phyloP scores from a whole-genome alignment of 2,888 invertebrate species.

The Deroplatys truncata region DNA sequence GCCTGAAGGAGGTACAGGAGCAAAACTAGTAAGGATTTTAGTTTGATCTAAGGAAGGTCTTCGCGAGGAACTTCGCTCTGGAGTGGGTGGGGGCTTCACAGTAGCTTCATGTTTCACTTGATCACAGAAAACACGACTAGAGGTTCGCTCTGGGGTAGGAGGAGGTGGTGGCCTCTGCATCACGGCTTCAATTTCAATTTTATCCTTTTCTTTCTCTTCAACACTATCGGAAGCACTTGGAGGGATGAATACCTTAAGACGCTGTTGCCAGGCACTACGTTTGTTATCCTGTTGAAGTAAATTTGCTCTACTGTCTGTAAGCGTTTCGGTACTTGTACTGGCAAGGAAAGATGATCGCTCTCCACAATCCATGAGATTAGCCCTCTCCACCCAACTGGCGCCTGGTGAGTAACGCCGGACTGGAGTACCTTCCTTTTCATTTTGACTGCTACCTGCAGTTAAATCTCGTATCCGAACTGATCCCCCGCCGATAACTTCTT shows the following conservation, averaged over 20 bases:
- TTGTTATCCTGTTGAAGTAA: constrained; percentile 26
- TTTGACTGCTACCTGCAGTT: background rate
- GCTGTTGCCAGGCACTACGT: constrained; percentile 32
- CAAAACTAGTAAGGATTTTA: background rate
- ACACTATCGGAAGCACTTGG: constrained; percentile 36
- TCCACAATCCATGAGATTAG: background rate
- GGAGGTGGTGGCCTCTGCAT: constrained; percentile 11
- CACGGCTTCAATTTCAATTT: background rate
- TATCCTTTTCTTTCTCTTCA: background rate
- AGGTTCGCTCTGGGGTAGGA: constrained; percentile 12
- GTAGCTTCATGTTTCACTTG: background rate
- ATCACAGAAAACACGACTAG: constrained; percentile 2
- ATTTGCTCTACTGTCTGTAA: constrained; percentile 42
- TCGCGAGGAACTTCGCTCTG: constrained; percentile 12
- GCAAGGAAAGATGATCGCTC: constrained; percentile 20
- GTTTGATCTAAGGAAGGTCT: constrained; percentile 4
- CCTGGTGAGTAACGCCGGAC: background rate
- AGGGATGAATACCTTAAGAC: constrained; percentile 36
- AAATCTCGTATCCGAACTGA: background rate
- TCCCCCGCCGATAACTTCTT: constrained; percentile 36
- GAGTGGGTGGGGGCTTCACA: constrained; percentile 7
- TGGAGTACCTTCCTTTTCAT: background rate
- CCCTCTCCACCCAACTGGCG: constrained; percentile 17
- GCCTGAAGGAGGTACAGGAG: background rate
- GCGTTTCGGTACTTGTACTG: constrained; percentile 40